Conservation (phyloP, 2,113 vertebrate species). For the Anolis carolinensis region DNA sequence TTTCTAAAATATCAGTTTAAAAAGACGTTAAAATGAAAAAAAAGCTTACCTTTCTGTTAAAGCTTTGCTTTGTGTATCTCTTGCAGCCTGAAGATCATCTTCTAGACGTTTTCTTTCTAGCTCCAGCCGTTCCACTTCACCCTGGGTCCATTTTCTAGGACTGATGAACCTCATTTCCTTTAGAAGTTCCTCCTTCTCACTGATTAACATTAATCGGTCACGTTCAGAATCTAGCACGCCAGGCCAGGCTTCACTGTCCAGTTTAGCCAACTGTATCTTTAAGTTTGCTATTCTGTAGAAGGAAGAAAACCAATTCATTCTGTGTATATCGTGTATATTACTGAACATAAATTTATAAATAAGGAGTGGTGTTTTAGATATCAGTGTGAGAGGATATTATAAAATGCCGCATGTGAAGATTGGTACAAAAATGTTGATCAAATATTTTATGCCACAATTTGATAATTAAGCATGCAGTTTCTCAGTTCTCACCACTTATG, state of each 20-base stretch:
- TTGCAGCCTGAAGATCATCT: conserved; percentile 91
- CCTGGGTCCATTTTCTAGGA: conserved; percentile 84
- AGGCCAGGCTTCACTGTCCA: conserved; percentile 96
- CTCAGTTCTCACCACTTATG: neutral
- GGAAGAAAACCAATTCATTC: conserved; percentile 3
- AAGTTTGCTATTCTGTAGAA: conserved; percentile 89
- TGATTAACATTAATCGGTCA: conserved; percentile 94
- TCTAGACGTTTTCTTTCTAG: conserved; percentile 87
- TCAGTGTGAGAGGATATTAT: neutral
- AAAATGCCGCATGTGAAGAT: neutral
- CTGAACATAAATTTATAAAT: neutral
- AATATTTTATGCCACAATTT: neutral
- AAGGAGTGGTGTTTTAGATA: neutral
- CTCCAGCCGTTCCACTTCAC: conserved; percentile 88
- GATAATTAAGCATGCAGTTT: neutral
- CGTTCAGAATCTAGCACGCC: conserved; percentile 94
- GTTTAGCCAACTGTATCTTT: conserved; percentile 94
- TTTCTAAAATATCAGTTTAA: neutral
- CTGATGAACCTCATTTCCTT: conserved; percentile 93
- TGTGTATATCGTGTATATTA: neutral
- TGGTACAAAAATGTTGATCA: neutral
- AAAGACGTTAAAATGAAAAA: neutral
- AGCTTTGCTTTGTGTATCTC: conserved; percentile 96
- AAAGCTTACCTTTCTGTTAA: conserved; percentile 86
- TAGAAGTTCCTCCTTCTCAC: conserved; percentile 96